Percentiles rank a stretch among this genome's conserved stretches.
Conservation (phyloP, 2,113 vertebrate species). For the Hyperoodon ampullatus region DNA sequence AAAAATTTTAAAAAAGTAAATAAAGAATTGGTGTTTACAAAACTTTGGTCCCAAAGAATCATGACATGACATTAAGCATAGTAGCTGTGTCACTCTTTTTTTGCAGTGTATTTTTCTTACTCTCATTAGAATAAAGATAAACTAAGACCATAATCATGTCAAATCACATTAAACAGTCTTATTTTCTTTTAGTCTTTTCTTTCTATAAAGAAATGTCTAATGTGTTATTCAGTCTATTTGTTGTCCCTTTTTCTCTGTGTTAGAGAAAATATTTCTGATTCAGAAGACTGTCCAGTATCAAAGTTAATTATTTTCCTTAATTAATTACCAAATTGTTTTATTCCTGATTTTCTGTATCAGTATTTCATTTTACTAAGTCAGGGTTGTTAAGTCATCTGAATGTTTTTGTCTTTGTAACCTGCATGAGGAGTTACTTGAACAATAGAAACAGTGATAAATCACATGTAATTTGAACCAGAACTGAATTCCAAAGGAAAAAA, state of each 20-base stretch:
- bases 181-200: background rate
- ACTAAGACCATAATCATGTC: background rate
- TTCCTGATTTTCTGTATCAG: background rate
- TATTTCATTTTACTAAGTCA: background rate
- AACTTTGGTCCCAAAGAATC: background rate
- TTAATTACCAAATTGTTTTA: background rate
- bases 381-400: background rate
- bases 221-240: background rate
- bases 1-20: background rate
- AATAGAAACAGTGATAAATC: constrained; percentile 39
- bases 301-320: background rate
- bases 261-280: constrained; percentile 20
- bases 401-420: constrained; percentile 43
- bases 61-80: background rate
- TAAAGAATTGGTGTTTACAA: background rate
- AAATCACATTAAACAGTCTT: background rate
- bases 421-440: background rate
- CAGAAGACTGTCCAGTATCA: background rate
- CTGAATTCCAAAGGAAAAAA: constrained; percentile 43
- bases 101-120: background rate
- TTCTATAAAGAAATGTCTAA: background rate
- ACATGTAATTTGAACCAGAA: constrained; percentile 21
- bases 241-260: background rate
- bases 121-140: background rate
- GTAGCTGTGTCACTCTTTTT: background rate